Evolutionary conservation across 2,113 vertebrate species (phyloP).

Genomic region (Bos javanicus): DNA sequence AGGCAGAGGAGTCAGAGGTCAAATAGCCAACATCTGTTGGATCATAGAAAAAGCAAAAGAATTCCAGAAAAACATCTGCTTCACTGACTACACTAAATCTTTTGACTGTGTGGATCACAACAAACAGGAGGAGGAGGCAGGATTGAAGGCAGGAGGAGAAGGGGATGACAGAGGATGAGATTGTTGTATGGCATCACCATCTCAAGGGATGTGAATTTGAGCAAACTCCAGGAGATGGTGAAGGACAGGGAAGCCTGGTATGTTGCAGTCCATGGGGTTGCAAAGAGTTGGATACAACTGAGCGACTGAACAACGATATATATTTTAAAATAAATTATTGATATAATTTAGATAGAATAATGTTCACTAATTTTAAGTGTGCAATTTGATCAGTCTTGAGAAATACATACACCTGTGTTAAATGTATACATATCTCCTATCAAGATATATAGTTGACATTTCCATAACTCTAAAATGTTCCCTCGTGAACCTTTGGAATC

Average conservation of each 20-base stretch:
- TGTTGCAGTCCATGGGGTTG: neutral
- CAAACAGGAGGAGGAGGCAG: neutral
- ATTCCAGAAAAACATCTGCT: neutral
- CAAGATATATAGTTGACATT: neutral
- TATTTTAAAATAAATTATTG: neutral
- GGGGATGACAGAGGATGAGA: neutral
- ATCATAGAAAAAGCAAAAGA: neutral
- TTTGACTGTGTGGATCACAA: neutral
- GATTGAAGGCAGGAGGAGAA: neutral
- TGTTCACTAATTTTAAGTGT: neutral
- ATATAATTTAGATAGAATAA: conserved; percentile 3
- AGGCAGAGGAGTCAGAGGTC: neutral
- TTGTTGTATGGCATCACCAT: neutral
- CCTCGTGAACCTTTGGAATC: neutral
- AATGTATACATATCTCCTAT: neutral
- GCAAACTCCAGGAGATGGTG: neutral
- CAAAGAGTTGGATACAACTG: neutral
- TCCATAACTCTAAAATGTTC: neutral
- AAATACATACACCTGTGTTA: neutral
- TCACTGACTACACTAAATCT: neutral
- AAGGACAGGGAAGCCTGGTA: neutral
- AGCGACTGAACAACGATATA: neutral
- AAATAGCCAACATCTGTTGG: neutral
- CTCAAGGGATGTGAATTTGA: neutral
- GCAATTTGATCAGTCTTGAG: neutral